phyloP scores from a whole-genome alignment of 2,888 invertebrate species.

The Exephanes ischioxanthus region DNA sequence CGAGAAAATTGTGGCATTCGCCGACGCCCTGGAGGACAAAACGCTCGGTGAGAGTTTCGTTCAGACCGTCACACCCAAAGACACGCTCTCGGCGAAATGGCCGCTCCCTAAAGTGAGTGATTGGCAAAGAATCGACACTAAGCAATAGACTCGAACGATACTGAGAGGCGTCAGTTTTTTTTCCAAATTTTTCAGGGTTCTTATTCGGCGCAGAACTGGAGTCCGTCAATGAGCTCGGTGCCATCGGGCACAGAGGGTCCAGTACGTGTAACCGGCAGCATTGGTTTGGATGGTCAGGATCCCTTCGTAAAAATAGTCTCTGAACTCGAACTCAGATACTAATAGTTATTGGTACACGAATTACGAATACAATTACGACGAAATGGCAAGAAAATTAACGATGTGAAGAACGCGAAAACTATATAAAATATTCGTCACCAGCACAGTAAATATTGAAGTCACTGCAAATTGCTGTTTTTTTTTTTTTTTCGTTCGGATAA shows the following conservation, averaged over 20 bases:
- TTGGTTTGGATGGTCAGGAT: conserved; percentile 58
- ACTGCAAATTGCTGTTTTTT: neutral
- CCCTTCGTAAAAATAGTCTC: conserved; percentile 48
- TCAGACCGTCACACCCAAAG: conserved; percentile 56
- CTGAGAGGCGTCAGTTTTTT: neutral
- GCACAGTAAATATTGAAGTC: conserved; percentile 5
- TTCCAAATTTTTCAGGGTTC: conserved; percentile 50
- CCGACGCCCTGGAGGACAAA: conserved; percentile 59
- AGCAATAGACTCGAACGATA: conserved; percentile 15
- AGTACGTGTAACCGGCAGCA: neutral
- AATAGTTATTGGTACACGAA: neutral
- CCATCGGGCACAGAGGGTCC: conserved; percentile 61
- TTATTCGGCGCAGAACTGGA: conserved; percentile 39
- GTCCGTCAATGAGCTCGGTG: conserved; percentile 35
- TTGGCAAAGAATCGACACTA: neutral
- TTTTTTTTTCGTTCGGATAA: neutral
- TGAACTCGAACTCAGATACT: conserved; percentile 19
- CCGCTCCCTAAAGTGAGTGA: conserved; percentile 61
- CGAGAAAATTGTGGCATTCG: conserved; percentile 13
- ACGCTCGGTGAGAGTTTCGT: conserved; percentile 47
- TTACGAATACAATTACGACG: conserved; percentile 5
- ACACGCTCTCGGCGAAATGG: conserved; percentile 60
- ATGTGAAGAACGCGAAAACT: neutral
- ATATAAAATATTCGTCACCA: neutral
- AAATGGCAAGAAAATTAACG: conserved; percentile 8